phyloP scores from a whole-genome alignment of 1,140 invertebrate genomes.

The Lepidurus apus region DNA sequence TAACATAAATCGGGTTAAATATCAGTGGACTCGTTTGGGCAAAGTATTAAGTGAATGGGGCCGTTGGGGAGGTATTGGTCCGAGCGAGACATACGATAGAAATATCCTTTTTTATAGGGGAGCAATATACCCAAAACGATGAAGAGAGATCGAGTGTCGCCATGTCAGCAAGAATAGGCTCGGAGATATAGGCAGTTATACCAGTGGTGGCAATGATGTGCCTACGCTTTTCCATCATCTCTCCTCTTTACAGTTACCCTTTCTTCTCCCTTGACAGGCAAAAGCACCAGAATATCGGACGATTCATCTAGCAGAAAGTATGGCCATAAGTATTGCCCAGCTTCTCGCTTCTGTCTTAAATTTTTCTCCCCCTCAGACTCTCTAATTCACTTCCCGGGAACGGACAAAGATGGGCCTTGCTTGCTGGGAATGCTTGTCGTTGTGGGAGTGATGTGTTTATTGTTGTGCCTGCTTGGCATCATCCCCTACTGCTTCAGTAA shows the following conservation, averaged over 20 bases:
- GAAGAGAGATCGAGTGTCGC: background rate
- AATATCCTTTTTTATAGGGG: background rate
- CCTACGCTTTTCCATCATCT: background rate
- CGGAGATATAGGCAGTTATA: background rate
- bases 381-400: background rate
- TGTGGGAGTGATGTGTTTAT: constrained; percentile 1
- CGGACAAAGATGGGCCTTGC: too few species aligned
- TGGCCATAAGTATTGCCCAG: background rate
- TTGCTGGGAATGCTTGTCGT: background rate
- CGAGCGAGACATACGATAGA: background rate
- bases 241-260: background rate
- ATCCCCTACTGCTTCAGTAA: background rate
- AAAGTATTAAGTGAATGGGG: background rate
- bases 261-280: background rate
- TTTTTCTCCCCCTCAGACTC: background rate
- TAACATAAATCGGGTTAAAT: too few species aligned
- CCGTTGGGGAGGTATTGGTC: background rate
- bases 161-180: constrained; percentile 13
- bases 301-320: too few species aligned
- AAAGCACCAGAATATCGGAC: background rate
- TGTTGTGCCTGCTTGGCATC: constrained; percentile 3
- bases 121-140: background rate
- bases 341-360: background rate
- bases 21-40: background rate
- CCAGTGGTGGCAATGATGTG: background rate